Evolutionary conservation across 2,888 invertebrate genomes (phyloP).

Genomic region (Mayetiola destructor): DNA sequence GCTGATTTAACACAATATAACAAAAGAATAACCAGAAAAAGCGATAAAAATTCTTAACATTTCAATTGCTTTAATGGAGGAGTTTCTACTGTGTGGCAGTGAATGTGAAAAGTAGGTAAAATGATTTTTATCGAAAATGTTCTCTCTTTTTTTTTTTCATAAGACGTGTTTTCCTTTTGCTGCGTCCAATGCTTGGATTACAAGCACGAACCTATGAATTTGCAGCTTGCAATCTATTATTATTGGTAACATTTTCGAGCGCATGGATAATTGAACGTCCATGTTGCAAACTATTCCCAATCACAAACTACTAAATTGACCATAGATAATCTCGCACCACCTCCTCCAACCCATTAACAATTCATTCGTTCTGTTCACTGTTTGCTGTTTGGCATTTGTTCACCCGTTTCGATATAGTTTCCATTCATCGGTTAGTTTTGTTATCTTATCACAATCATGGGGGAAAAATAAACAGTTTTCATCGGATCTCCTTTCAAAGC

Average conservation of each 20-base stretch:
- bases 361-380: background rate
- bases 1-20: background rate
- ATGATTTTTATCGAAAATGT: background rate
- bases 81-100: slow-evolving; percentile 10
- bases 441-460: too few species aligned
- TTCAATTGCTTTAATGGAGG: background rate
- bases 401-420: background rate
- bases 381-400: background rate
- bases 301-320: background rate
- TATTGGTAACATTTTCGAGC: too few species aligned
- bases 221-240: background rate
- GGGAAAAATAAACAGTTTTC: too few species aligned
- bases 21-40: background rate
- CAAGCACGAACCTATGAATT: background rate
- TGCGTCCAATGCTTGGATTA: background rate
- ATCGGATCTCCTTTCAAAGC: too few species aligned
- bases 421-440: too few species aligned
- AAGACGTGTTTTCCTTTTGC: too few species aligned
- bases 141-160: too few species aligned
- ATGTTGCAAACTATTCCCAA: background rate
- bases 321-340: slow-evolving; percentile 9
- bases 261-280: slow-evolving; percentile 4
- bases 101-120: slow-evolving; percentile 4
- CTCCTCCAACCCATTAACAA: background rate
- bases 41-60: background rate